Percentiles rank a stretch among this genome's conserved stretches.
These are phyloP conservation scores for Lepidurus couesii DNA, from an alignment of 1,140 invertebrate genomes.

Conservation along the genomic window DNA sequence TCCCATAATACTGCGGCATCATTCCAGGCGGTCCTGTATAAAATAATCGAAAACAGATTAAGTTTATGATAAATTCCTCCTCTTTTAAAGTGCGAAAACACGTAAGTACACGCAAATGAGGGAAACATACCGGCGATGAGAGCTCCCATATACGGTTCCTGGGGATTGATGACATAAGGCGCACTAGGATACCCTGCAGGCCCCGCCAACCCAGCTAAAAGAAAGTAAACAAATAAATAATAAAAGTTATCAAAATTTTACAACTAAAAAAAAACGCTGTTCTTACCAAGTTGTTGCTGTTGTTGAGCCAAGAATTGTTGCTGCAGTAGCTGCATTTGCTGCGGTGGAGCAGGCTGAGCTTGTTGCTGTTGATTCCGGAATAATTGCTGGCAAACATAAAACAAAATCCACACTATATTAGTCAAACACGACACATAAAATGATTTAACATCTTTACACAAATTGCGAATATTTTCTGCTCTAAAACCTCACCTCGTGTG, in stretches of 20 bases:
- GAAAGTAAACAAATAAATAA: constrained; percentile 28
- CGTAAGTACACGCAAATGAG: constrained; percentile 23
- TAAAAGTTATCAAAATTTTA: neutral
- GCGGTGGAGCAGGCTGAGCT: constrained; percentile 49
- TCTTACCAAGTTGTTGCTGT: constrained; percentile 43
- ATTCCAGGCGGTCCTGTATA: constrained; percentile 38
- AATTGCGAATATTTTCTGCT: neutral
- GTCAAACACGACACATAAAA: neutral
- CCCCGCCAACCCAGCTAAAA: constrained; percentile 42
- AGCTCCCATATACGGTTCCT: constrained; percentile 55
- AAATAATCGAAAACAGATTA: neutral
- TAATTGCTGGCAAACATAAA: constrained; percentile 54
- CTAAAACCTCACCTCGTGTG: constrained; percentile 32
- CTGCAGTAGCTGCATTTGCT: constrained; percentile 39
- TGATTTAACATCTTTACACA: too few species aligned
- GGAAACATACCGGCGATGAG: constrained; percentile 46
- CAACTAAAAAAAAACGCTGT: neutral
- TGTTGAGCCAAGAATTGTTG: constrained; percentile 49
- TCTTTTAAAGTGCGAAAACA: neutral
- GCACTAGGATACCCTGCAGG: constrained; percentile 62
- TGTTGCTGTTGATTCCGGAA: constrained; percentile 75
- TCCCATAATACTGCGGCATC: constrained; percentile 47
- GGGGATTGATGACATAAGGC: constrained; percentile 83
- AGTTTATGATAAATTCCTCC: too few species aligned
- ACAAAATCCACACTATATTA: constrained; percentile 29